Evolutionary conservation across 2,888 invertebrate species (phyloP).

Genomic region (Disparrhopalites patrizii): DNA sequence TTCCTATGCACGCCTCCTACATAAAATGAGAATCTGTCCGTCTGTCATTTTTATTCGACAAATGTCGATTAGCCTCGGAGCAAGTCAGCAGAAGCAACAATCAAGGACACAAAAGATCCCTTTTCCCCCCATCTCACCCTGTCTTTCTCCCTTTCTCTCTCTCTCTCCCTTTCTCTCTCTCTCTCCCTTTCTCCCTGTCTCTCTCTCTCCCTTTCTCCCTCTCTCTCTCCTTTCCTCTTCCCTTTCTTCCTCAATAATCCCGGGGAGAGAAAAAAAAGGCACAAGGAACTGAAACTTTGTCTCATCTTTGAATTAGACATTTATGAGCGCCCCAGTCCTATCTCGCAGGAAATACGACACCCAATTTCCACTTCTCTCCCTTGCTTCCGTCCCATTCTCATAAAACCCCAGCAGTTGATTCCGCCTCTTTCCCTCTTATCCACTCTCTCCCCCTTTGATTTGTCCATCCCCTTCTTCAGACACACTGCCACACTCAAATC

Average conservation of each 20-base stretch:
- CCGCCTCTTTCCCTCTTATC: no score
- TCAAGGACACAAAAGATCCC: background rate
- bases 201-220: background rate
- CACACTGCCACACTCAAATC: no score
- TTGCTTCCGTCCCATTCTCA: background rate
- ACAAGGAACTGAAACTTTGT: conserved; percentile 24
- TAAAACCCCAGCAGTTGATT: no score
- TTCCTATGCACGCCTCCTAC: no score
- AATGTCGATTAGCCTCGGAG: no score
- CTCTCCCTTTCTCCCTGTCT: conserved; percentile 8
- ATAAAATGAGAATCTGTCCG: no score
- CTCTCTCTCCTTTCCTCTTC: background rate
- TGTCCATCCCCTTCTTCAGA: no score
- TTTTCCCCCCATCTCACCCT: background rate
- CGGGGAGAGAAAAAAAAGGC: conserved; percentile 6
- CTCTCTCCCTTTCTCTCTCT: conserved; percentile 2
- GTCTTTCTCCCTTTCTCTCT: background rate
- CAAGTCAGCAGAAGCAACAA: no score
- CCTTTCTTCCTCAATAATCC: background rate
- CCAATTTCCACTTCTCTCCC: conserved; percentile 13
- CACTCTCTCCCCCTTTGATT: no score
- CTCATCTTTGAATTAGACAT: conserved; percentile 35
- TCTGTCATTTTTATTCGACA: no score
- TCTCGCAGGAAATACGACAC: conserved; percentile 28
- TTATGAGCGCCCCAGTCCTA: conserved; percentile 20